A percentile compares a stretch with the other conserved stretches of the same genome.
Conservation (phyloP, 2,113 vertebrate genomes). For the Oryzias curvinotus region DNA sequence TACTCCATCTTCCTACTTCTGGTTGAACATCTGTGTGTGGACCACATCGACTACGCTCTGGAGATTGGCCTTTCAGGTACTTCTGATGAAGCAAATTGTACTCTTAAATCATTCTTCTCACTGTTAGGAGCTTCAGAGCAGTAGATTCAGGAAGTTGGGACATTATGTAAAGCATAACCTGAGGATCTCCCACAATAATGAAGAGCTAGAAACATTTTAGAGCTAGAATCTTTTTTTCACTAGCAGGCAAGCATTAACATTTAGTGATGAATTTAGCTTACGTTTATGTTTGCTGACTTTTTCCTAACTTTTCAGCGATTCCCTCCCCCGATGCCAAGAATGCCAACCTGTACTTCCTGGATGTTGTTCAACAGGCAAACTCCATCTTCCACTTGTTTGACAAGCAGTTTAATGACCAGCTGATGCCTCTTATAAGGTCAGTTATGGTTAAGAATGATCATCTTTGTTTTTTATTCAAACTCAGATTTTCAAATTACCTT, state of each 20-base stretch:
- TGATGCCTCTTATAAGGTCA: constrained; percentile 98
- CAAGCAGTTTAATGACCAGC: constrained; percentile 99
- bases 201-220: no score
- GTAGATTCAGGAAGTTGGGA: not conserved
- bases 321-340: constrained; percentile 95
- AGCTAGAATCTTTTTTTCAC: no score
- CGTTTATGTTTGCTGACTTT: not conserved
- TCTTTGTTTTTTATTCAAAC: not conserved
- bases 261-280: not conserved
- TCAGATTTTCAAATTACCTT: not conserved
- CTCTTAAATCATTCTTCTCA: not conserved
- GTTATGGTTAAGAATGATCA: constrained; percentile 18
- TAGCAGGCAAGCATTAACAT: no score
- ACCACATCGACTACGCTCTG: constrained; percentile 98
- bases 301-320: constrained; percentile 81
- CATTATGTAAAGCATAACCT: no score
- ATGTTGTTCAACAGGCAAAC: constrained; percentile 98
- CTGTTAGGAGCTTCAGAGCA: not conserved
- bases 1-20: constrained; percentile 96
- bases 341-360: constrained; percentile 96
- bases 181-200: no score
- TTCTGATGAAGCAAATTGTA: constrained; percentile 19
- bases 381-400: constrained; percentile 99
- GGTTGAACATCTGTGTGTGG: constrained; percentile 96
- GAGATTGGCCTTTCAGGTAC: constrained; percentile 96